Percentiles rank a stretch among this genome's conserved stretches.
Evolutionary conservation across 2,113 vertebrate genomes (phyloP).

Genomic region (Propithecus coquereli): DNA sequence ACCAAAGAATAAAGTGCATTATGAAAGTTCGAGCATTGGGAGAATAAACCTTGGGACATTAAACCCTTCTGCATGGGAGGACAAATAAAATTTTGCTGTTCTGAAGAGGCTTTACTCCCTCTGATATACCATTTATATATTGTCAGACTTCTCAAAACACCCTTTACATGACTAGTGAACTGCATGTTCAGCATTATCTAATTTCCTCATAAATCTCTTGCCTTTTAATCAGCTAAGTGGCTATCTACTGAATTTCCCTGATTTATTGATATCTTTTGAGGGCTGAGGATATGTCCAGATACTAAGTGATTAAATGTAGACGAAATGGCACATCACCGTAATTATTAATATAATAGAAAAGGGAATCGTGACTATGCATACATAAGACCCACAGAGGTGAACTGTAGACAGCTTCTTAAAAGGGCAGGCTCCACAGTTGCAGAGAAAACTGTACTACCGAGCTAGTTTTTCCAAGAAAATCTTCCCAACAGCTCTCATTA

Average conservation of each 20-base stretch:
- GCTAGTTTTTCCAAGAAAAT: not conserved
- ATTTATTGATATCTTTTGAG: slow-evolving; percentile 65
- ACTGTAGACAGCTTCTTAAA: not conserved
- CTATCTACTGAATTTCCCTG: slow-evolving; percentile 54
- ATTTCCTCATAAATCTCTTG: slow-evolving; percentile 70
- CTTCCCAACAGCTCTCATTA: not conserved
- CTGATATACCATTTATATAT: not conserved
- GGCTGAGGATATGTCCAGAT: slow-evolving; percentile 51
- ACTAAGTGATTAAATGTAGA: slow-evolving; percentile 65
- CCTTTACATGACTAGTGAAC: not conserved
- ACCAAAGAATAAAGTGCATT: not conserved
- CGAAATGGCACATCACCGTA: slow-evolving; percentile 51
- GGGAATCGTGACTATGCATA: slow-evolving; percentile 33
- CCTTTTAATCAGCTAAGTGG: slow-evolving; percentile 77
- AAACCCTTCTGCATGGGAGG: not conserved
- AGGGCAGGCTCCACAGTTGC: not conserved
- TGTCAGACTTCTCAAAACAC: not conserved
- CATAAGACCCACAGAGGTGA: not conserved
- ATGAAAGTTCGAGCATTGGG: not conserved
- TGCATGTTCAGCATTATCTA: slow-evolving; percentile 61
- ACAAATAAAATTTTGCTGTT: not conserved
- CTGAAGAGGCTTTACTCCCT: not conserved
- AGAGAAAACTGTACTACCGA: not conserved
- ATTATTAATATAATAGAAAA: slow-evolving; percentile 10
- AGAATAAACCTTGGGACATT: not conserved